Evolutionary conservation across 2,888 invertebrate species (phyloP).

Genomic region (Phrixothrix hirtus): DNA sequence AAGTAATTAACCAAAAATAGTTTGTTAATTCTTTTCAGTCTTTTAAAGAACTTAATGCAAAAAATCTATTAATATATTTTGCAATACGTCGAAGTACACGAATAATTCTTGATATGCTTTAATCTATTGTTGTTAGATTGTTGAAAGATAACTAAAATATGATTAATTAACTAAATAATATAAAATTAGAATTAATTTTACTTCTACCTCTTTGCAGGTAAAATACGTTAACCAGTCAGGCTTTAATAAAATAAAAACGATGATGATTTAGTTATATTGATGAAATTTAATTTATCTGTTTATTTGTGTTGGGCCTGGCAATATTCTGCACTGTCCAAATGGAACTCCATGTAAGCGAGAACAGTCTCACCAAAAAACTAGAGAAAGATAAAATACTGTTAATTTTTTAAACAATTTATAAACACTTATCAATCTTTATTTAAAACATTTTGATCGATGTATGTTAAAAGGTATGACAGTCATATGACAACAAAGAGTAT

Average conservation of each 20-base stretch:
- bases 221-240: slow-evolving; percentile 45
- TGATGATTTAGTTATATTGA: slow-evolving; percentile 23
- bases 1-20: no score
- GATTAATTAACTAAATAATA: slow-evolving; percentile 18
- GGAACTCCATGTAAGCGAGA: slow-evolving; percentile 97
- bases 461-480: slow-evolving; percentile 18
- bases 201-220: slow-evolving; percentile 47
- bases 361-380: slow-evolving; percentile 86
- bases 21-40: slow-evolving; percentile 33
- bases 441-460: slow-evolving; percentile 7
- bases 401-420: neutral
- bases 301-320: slow-evolving; percentile 99
- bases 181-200: slow-evolving; percentile 36
- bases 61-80: slow-evolving; percentile 20
- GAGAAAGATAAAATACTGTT: slow-evolving; percentile 52
- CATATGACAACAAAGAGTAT: slow-evolving; percentile 24
- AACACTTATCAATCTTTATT: neutral
- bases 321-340: slow-evolving; percentile 97
- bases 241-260: slow-evolving; percentile 24
- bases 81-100: slow-evolving; percentile 37
- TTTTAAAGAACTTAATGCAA: slow-evolving; percentile 26
- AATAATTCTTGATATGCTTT: slow-evolving; percentile 47
- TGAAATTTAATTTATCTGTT: slow-evolving; percentile 44
- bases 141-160: slow-evolving; percentile 44
- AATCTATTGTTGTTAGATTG: slow-evolving; percentile 40